phyloP scores from a whole-genome alignment of 2,797 vertebrate species.

The Hyperoplus lanceolatus region DNA sequence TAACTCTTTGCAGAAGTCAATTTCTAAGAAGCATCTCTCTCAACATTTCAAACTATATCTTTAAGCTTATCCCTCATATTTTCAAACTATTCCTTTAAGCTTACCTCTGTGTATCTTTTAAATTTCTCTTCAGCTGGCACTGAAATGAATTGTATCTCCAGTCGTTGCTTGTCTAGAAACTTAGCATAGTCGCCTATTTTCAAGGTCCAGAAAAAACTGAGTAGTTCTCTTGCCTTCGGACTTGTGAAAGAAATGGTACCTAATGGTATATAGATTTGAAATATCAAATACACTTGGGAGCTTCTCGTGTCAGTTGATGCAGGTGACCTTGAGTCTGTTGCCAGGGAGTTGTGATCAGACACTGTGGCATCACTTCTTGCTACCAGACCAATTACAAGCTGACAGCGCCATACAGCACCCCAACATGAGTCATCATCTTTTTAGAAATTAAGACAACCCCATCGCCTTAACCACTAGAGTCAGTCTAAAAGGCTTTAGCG shows the following conservation, averaged over 20 bases:
- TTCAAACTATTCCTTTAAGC: neutral
- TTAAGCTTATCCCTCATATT: neutral
- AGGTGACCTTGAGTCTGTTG: conserved; percentile 59
- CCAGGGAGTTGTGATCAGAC: conserved; percentile 51
- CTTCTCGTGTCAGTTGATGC: conserved; percentile 31
- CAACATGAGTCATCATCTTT: conserved; percentile 56
- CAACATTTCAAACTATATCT: neutral
- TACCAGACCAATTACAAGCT: conserved; percentile 55
- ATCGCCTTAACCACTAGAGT: conserved; percentile 43
- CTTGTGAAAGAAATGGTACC: conserved; percentile 87
- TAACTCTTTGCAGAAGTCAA: neutral
- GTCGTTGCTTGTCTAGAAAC: neutral
- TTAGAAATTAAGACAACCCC: conserved; percentile 47
- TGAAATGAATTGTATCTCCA: conserved; percentile 7
- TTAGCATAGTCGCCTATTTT: conserved; percentile 1
- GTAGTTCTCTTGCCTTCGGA: conserved; percentile 44
- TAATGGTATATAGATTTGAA: conserved; percentile 82
- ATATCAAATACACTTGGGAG: conserved; percentile 89
- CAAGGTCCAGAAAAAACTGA: conserved; percentile 21
- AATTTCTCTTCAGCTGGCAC: conserved; percentile 6
- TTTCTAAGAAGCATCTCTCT: neutral
- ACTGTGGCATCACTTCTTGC: conserved; percentile 47
- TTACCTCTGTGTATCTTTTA: conserved; percentile 5
- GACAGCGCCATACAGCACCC: conserved; percentile 37
- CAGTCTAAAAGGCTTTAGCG: conserved; percentile 23